Conservation (phyloP, 2,113 vertebrate genomes). For the Perccottus glenii region DNA sequence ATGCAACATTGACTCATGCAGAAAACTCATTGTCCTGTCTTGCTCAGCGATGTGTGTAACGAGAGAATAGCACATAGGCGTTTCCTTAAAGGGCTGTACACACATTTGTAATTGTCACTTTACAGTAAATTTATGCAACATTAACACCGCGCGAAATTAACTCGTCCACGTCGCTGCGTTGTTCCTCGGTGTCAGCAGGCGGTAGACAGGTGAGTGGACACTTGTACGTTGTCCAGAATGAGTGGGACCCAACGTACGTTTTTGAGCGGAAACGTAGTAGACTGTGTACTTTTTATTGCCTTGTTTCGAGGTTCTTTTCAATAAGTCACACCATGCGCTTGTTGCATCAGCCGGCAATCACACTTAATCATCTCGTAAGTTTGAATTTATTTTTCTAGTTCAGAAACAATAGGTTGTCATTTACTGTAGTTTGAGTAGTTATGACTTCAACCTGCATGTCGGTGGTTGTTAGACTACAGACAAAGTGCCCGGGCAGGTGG, state of each 20-base stretch:
- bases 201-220: background rate
- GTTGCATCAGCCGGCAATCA: constrained; percentile 63
- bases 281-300: background rate
- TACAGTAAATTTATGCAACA: constrained; percentile 29
- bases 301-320: too few relatives aligned
- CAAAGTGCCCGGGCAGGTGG: constrained; percentile 4
- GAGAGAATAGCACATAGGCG: background rate
- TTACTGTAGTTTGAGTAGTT: background rate
- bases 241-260: background rate
- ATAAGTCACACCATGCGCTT: constrained; percentile 1
- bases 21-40: background rate
- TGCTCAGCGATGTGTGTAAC: background rate
- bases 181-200: background rate
- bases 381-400: background rate
- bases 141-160: constrained; percentile 16
- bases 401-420: background rate
- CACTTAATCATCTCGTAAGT: background rate
- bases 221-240: background rate
- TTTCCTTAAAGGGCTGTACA: background rate
- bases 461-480: background rate
- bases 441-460: too few relatives aligned
- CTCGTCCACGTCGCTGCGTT: constrained; percentile 49
- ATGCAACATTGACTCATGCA: background rate
- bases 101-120: background rate
- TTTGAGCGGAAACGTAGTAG: background rate